These are phyloP conservation scores for Acipenser ruthenus DNA, from an alignment of 2,797 vertebrate species.

Conservation along the genomic window DNA sequence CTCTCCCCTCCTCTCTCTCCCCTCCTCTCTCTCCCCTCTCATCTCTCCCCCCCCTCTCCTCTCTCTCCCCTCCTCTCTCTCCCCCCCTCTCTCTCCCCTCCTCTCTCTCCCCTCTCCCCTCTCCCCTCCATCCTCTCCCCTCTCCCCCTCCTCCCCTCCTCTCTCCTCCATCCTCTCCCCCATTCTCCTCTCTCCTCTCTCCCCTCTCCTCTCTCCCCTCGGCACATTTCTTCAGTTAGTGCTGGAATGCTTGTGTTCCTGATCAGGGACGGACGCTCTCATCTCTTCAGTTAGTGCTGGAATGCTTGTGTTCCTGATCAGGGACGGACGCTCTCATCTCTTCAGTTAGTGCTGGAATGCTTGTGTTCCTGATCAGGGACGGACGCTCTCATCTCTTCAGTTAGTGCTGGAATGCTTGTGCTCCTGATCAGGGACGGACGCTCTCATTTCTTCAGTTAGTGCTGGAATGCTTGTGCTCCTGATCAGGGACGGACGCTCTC, in stretches of 20 bases:
- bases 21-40: too few species aligned
- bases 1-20: too few species aligned
- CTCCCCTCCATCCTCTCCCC: not conserved
- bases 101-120: too few species aligned
- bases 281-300: too few species aligned
- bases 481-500: constrained; percentile 3
- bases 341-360: constrained; percentile 9
- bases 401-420: constrained; percentile 8
- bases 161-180: not conserved
- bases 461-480: constrained; percentile 8
- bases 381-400: not conserved
- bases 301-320: constrained; percentile 9
- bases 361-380: constrained; percentile 8
- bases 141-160: not conserved
- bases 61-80: too few species aligned
- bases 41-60: too few species aligned
- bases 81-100: too few species aligned
- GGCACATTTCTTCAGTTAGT: not conserved
- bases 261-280: constrained; percentile 3
- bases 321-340: not conserved
- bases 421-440: constrained; percentile 3
- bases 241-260: constrained; percentile 8
- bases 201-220: not conserved
- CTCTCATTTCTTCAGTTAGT: too few species aligned
- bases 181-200: not conserved